Base-by-base conservation (phyloP, 2,888 invertebrate species). In the Macrosoma leucophasiata region DNA sequence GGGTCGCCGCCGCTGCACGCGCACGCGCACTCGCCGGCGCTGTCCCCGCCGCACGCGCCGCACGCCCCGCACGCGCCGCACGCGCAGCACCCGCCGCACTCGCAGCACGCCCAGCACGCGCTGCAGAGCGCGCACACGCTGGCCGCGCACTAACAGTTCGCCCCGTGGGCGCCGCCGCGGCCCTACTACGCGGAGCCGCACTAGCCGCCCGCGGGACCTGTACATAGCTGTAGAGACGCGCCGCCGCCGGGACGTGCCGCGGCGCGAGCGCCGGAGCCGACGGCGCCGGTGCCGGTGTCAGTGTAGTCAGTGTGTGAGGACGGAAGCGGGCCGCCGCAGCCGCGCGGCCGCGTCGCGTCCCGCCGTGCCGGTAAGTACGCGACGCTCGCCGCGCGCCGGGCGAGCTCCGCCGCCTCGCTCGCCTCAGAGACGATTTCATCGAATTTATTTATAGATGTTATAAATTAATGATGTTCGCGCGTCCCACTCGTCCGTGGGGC, bases 1-100 rank as follows among this genome's bases (percentile, higher is more conserved):
- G 93, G 94, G 89, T 93, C 93, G 39, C 91, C 91, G 53, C 91
- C 91, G 65, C 90, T 90, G 72, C 93, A 93, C 75, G 94, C 95
- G 55, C 95, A 95, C 67, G 94, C 93, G 61, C 90, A 90, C 65
- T 58, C 57, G 19, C 87, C 88, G 52, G 87, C 91, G 67, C 86
- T 85, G 52, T 91, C 91, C 58, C 90, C 90, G 55, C 91, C 39
- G 20, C 41, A 91, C 69, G 88, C 94, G 43, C 94, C 91, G 30
- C 89, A 88, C 43, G 89, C 89, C 49, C 89, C 88, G 57, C 90
- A 90, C 50, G 51, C 92, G 66, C 88, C 88, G 64, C 93, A 93
- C 69, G 63, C 53, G 41, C 62, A 64, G 57, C 69, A 71, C 58
- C 65, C 94, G 46, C 94, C 94, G 62, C 92, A 91, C 64, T 41